Evolutionary conservation across 2,797 vertebrate genomes (phyloP), one percentile per base, ranked within the genome.

Genomic region (Chaetodon trifasciatus): DNA sequence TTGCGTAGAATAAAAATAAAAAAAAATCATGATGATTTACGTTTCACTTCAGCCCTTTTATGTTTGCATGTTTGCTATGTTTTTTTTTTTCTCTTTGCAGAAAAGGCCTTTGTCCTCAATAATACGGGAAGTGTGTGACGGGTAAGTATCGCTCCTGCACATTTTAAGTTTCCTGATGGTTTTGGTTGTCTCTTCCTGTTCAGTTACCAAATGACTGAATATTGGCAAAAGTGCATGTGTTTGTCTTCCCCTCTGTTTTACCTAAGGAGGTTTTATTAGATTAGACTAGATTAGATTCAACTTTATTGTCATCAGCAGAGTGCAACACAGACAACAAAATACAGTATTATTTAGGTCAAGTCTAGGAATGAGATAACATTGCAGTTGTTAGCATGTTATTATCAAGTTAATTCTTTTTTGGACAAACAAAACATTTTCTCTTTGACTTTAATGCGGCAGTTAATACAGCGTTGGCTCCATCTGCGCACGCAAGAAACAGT

Each of bases 51-150:
- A 70, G 2, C 3, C 6, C 0, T 65, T 76, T 3, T 21, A 21
- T 24, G 32, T 21, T 60, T 78, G 6, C 1, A 50, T 63, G 3
- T 65, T 55, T 79, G 6, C 3, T 64, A 40, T 77, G 3, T 61
- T 66, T 60, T 60, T 39, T 61, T 64, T 44, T 71, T 69, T 68
- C 19, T 76, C 6, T 90, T 92, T 92, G 46, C 94, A 99, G 98
- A 99, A 99, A 95, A 97, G 97, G 88, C 97, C 98, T 37, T 94
- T 99, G 91, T 96, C 97, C 13, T 98, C 97, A 65, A 97, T 99
- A 86, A 96, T 99, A 90, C 97, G 98, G 89, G 98, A 99, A 91
- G 98, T 99, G 32, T 99, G 98, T 88, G 98, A 99, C 49, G 97
- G 98, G 98, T 99, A 94, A 97, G 98, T 52, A 23, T 65, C 17